phyloP scores from a whole-genome alignment of 2,797 vertebrate species.

The Harpagifer antarcticus region DNA sequence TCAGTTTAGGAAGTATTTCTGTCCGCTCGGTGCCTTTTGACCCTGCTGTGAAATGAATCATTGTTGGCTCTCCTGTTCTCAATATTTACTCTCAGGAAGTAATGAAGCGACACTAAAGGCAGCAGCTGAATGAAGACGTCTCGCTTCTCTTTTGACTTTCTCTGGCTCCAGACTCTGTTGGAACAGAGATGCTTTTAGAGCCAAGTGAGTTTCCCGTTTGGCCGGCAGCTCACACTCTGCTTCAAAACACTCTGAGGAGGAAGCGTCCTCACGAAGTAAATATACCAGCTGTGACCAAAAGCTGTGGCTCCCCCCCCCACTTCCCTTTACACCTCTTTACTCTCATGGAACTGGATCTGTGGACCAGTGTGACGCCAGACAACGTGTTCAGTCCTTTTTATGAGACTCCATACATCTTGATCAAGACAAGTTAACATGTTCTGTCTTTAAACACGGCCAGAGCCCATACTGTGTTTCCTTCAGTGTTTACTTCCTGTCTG shows the following conservation, averaged over 20 bases:
- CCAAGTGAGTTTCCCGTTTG: conserved; percentile 66
- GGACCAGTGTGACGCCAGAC: conserved; percentile 21
- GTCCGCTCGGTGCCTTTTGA: conserved; percentile 30
- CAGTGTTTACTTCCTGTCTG: too few relatives aligned
- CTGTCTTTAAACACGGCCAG: too few relatives aligned
- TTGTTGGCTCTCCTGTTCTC: conserved; percentile 36
- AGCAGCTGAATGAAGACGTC: conserved; percentile 49
- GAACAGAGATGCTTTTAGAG: conserved; percentile 37
- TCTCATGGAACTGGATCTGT: conserved; percentile 32
- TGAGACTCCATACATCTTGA: too few relatives aligned
- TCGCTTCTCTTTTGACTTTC: conserved; percentile 34
- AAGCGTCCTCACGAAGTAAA: conserved; percentile 73
- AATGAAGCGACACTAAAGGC: conserved; percentile 62
- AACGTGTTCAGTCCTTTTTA: conserved; percentile 28
- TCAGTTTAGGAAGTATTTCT: conserved; percentile 41
- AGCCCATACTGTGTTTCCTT: too few relatives aligned
- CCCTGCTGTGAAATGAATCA: conserved; percentile 49
- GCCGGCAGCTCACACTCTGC: conserved; percentile 35
- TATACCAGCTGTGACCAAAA: conserved; percentile 74
- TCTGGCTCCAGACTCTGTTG: conserved; percentile 47
- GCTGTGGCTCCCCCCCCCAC: conserved; percentile 7
- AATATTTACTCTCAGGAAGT: conserved; percentile 59
- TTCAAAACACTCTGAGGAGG: conserved; percentile 43
- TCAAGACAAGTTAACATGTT: too few relatives aligned
- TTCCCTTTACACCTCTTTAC: conserved; percentile 12